These are phyloP conservation scores for Xylota sylvarum DNA, from an alignment of 2,888 invertebrate genomes.

Conservation along the genomic window DNA sequence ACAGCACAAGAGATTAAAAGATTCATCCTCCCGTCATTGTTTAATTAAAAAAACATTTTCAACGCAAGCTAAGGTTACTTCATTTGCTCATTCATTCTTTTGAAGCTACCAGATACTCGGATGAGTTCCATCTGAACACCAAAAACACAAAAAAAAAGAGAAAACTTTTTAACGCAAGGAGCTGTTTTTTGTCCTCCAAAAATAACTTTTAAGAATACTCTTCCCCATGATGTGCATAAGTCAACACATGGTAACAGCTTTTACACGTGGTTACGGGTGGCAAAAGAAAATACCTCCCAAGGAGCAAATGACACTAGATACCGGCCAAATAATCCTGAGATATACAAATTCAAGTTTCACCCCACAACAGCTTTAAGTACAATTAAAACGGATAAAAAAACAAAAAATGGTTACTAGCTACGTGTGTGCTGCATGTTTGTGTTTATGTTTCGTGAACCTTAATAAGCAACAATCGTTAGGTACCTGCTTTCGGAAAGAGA, in stretches of 20 bases:
- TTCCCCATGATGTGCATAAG: constrained; percentile 1
- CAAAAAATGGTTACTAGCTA: background rate
- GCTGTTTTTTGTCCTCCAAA: background rate
- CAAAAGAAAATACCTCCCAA: background rate
- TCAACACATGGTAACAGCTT: background rate
- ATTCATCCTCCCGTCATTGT: constrained; percentile 5
- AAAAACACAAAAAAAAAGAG: background rate
- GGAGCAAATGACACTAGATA: constrained; percentile 1
- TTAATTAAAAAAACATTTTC: constrained; percentile 20
- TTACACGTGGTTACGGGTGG: constrained; percentile 3
- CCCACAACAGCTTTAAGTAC: constrained; percentile 24
- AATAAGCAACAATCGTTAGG: constrained; percentile 39
- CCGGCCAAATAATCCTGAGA: constrained; percentile 8
- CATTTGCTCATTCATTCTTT: background rate
- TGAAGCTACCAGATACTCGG: background rate
- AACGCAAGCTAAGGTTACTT: background rate
- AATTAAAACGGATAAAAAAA: constrained; percentile 41
- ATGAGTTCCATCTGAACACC: background rate
- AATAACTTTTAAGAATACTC: background rate
- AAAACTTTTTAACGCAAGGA: background rate
- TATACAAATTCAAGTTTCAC: constrained; percentile 14
- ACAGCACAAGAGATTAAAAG: constrained; percentile 5
- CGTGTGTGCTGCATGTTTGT: background rate
- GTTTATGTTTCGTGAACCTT: constrained; percentile 17
- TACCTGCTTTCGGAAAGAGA: constrained; percentile 15